Evolutionary conservation across 2,797 vertebrate genomes (phyloP).

Genomic region (Eulemur rubriventer): DNA sequence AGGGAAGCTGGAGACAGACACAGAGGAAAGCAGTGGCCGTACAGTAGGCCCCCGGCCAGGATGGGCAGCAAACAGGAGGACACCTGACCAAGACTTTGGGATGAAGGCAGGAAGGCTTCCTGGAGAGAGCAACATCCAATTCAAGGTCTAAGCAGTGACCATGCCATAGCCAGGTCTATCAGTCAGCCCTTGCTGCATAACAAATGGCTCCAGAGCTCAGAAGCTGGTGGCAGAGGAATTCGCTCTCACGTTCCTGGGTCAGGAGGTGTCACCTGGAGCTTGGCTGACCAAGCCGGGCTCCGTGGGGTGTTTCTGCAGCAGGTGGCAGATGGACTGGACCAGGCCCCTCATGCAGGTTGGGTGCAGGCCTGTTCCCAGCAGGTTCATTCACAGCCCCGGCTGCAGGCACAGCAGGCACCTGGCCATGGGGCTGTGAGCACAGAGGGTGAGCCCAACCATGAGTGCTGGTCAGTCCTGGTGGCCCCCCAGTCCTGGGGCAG

Average conservation of each 20-base stretch:
- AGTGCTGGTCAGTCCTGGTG: fast-evolving
- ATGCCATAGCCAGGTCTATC: fast-evolving
- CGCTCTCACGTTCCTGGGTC: fast-evolving
- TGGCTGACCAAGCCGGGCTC: fast-evolving
- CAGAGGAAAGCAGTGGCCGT: fast-evolving
- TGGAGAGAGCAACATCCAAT: fast-evolving
- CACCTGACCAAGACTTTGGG: neutral
- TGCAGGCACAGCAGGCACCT: neutral
- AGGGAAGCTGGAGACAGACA: fast-evolving
- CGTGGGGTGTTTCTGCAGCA: fast-evolving
- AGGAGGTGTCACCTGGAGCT: neutral
- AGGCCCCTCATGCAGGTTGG: fast-evolving
- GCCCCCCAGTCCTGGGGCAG: neutral
- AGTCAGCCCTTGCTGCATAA: neutral
- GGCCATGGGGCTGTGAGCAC: fast-evolving
- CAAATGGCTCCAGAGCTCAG: neutral
- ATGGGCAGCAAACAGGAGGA: fast-evolving
- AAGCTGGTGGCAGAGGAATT: neutral
- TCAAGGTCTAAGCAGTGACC: fast-evolving
- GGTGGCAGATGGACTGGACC: fast-evolving
- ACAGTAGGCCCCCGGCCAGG: fast-evolving
- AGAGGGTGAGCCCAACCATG: neutral
- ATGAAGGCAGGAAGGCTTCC: neutral
- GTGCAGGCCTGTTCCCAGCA: fast-evolving
- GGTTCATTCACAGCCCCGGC: neutral